Conservation (phyloP, 2,888 invertebrate species). For the Flabesymbios commensalis region DNA sequence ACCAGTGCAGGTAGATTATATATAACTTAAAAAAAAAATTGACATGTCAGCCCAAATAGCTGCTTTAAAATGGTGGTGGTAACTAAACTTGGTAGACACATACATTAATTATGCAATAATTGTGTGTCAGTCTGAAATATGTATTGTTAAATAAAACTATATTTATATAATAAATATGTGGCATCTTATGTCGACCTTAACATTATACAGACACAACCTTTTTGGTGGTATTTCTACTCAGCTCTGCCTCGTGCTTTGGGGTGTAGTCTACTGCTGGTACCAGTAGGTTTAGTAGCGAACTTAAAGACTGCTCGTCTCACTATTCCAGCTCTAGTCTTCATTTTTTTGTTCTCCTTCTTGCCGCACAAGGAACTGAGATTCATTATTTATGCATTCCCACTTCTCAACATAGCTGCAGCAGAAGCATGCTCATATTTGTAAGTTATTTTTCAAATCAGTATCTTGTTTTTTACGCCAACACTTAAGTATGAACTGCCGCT, state of each 20-base stretch:
- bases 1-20: no score
- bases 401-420: constrained; percentile 88
- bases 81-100: no score
- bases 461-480: not conserved
- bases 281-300: constrained; percentile 66
- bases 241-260: constrained; percentile 91
- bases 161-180: no score
- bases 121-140: no score
- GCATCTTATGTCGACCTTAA: no score
- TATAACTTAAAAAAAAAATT: no score
- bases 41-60: no score
- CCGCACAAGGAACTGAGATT: constrained; percentile 98
- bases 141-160: no score
- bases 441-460: constrained; percentile 68
- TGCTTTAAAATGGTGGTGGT: no score
- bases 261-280: constrained; percentile 74
- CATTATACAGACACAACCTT: constrained; percentile 69
- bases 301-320: constrained; percentile 69
- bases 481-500: not conserved
- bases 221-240: constrained; percentile 98
- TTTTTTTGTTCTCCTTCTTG: constrained; percentile 88
- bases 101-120: no score
- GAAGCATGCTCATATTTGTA: constrained; percentile 85
- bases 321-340: constrained; percentile 67
- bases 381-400: constrained; percentile 94